These are phyloP conservation scores for Clytia hemisphaerica DNA, from an alignment of 30 jellyfish, hydroid and myxozoan species.

Conservation along the genomic window DNA sequence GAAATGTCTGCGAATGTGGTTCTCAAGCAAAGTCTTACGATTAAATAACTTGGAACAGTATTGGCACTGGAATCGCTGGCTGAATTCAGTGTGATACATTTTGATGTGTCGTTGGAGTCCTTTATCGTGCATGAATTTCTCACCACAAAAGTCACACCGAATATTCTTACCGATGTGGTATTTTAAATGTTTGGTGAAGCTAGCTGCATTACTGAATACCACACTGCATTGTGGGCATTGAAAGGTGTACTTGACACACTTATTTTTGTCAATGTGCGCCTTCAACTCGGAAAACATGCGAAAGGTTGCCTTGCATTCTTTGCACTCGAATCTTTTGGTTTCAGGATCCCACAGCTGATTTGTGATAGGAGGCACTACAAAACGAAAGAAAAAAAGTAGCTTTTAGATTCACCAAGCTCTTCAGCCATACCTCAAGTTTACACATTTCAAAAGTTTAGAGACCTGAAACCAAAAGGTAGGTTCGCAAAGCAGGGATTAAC, in stretches of 20 bases:
- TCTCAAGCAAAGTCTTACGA: slow-evolving; percentile 34
- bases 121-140: slow-evolving; percentile 38
- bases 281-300: slow-evolving; percentile 30
- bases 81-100: slow-evolving; percentile 37
- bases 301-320: slow-evolving; percentile 46
- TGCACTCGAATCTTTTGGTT: slow-evolving; percentile 41
- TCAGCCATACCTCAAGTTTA: background rate
- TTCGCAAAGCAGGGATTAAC: background rate
- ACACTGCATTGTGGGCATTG: slow-evolving; percentile 46
- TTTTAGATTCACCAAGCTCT: background rate
- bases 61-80: slow-evolving; percentile 32
- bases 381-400: background rate
- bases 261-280: slow-evolving; percentile 35
- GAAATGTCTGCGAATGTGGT: slow-evolving; percentile 42
- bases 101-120: slow-evolving; percentile 33
- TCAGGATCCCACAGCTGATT: slow-evolving; percentile 50
- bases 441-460: background rate
- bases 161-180: slow-evolving; percentile 29
- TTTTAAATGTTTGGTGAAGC: slow-evolving; percentile 36
- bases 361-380: slow-evolving; percentile 30
- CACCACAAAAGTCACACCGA: slow-evolving; percentile 37
- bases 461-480: no score
- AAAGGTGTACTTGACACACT: slow-evolving; percentile 35
- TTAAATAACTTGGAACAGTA: slow-evolving; percentile 29
- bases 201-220: slow-evolving; percentile 40